Conservation (phyloP, 2,113 vertebrate genomes). For the Crypturellus undulatus region DNA sequence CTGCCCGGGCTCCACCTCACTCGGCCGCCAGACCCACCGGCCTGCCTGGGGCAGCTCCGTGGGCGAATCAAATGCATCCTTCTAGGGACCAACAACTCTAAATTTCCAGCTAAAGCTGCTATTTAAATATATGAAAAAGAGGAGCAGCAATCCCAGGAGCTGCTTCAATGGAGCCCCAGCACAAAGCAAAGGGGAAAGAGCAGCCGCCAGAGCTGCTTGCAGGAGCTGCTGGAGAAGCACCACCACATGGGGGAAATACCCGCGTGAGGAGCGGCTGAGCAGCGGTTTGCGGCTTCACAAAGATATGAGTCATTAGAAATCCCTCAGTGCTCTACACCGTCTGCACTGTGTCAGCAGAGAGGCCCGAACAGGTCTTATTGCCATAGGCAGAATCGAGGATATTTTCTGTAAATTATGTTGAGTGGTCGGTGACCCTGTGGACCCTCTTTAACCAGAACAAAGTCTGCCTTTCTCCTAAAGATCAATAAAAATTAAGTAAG, state of each 20-base stretch:
- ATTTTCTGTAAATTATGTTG: background rate
- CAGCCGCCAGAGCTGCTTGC: background rate
- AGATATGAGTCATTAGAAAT: background rate
- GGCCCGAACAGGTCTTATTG: background rate
- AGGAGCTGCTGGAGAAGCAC: background rate
- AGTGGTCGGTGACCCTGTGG: background rate
- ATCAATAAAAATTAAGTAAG: background rate
- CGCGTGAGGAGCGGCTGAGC: background rate
- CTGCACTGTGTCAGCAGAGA: background rate
- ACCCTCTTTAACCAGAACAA: background rate
- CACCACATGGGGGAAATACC: background rate
- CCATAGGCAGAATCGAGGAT: background rate
- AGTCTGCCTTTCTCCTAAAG: background rate
- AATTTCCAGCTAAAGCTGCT: background rate
- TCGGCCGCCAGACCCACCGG: constrained; percentile 37
- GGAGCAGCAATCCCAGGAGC: background rate
- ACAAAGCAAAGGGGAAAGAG: constrained; percentile 5
- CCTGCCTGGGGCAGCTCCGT: background rate
- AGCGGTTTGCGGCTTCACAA: background rate
- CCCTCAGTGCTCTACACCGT: background rate
- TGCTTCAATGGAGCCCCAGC: background rate
- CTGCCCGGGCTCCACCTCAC: constrained; percentile 42
- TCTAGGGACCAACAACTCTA: background rate
- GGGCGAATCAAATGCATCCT: background rate
- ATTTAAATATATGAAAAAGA: background rate